Conservation (phyloP, 2,797 vertebrate species). For the Pagetopsis macropterus region DNA sequence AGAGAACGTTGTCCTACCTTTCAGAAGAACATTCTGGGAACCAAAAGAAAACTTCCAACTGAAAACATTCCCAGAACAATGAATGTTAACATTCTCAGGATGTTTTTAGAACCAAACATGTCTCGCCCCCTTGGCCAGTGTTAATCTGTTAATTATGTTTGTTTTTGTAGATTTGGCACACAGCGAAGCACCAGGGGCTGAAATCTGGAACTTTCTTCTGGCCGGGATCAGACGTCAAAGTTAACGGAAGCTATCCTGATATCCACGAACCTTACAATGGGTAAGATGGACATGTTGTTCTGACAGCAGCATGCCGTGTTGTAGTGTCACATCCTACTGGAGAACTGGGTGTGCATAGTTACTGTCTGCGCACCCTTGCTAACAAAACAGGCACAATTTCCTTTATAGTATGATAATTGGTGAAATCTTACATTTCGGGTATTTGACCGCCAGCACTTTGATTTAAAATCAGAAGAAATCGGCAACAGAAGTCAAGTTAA, state of each 20-base stretch:
- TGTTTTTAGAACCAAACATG: too few relatives aligned
- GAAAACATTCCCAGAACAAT: too few relatives aligned
- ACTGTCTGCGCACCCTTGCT: neutral
- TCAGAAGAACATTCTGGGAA: too few relatives aligned
- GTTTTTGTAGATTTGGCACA: constrained; percentile 82
- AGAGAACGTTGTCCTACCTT: too few relatives aligned
- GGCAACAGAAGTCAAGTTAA: neutral
- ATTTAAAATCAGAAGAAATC: neutral
- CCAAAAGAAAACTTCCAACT: too few relatives aligned
- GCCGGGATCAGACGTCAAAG: constrained; percentile 84
- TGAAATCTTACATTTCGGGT: neutral
- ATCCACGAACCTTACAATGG: constrained; percentile 73
- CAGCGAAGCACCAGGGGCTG: constrained; percentile 78
- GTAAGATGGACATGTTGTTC: constrained; percentile 50
- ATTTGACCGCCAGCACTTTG: neutral
- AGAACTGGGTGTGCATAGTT: neutral
- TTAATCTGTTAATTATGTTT: neutral
- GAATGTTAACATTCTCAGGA: too few relatives aligned
- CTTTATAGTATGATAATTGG: neutral
- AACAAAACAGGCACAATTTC: neutral
- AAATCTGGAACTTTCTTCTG: constrained; percentile 85
- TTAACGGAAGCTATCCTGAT: constrained; percentile 81
- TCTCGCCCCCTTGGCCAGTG: too few relatives aligned
- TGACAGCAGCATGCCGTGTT: neutral
- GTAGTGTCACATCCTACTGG: neutral